Evolutionary conservation across 2,113 vertebrate species (phyloP).

Genomic region (Tachycineta bicolor): DNA sequence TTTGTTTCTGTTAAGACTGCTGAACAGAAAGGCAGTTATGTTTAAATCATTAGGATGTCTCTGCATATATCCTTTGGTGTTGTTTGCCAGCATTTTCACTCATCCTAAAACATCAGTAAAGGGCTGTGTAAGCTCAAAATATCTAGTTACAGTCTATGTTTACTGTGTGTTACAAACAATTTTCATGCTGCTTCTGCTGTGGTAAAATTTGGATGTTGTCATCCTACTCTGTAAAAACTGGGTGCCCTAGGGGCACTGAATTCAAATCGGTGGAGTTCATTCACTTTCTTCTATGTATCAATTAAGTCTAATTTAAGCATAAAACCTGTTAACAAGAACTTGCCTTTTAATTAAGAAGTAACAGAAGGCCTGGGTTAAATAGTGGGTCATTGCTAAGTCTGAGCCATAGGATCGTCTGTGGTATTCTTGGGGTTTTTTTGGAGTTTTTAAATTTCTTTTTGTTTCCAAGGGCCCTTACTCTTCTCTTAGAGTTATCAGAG

Average conservation of each 20-base stretch:
- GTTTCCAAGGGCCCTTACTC: not conserved
- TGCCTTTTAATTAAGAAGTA: not conserved
- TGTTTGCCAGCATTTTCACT: not conserved
- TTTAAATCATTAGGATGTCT: not conserved
- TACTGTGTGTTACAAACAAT: not conserved
- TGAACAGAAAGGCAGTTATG: not conserved
- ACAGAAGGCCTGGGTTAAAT: not conserved
- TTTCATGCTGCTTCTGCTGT: not conserved
- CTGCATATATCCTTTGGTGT: not conserved
- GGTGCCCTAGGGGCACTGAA: not conserved
- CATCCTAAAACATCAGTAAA: not conserved
- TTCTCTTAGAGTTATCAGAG: not conserved
- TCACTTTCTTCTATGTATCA: not conserved
- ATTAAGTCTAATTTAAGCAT: slow-evolving; percentile 1
- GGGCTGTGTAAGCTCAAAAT: not conserved
- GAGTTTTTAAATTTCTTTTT: not conserved
- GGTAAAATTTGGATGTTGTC: not conserved
- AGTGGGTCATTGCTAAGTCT: not conserved
- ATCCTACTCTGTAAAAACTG: not conserved
- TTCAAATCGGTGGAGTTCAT: not conserved
- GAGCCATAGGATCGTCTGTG: not conserved
- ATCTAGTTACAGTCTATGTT: not conserved
- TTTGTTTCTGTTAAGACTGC: not conserved
- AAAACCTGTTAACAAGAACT: not conserved
- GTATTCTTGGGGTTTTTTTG: rapidly evolving